A percentile compares a stretch with the other conserved stretches of the same genome.
Conservation (phyloP, 2,888 invertebrate species). For the Agrotis clavis region DNA sequence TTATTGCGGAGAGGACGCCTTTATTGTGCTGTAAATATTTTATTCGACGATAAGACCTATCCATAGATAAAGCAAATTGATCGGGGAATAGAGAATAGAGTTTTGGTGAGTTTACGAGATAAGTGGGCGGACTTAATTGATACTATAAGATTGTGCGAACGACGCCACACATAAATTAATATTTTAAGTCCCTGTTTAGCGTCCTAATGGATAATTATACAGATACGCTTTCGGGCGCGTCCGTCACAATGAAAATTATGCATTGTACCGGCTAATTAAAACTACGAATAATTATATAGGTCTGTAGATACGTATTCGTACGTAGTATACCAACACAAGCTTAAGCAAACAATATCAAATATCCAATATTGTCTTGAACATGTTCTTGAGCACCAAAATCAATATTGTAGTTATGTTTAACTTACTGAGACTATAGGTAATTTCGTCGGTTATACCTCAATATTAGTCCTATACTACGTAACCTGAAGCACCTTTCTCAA, state of each 20-base stretch:
- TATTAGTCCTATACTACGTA: slow-evolving; percentile 68
- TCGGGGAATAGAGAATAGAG: slow-evolving; percentile 78
- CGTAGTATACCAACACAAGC: slow-evolving; percentile 32
- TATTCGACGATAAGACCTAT: slow-evolving; percentile 85
- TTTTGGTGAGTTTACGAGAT: slow-evolving; percentile 82
- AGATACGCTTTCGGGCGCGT: slow-evolving; percentile 69
- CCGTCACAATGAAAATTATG: slow-evolving; percentile 63
- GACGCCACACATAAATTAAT: slow-evolving; percentile 82
- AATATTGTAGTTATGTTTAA: slow-evolving; percentile 78
- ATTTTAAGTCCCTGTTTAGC: slow-evolving; percentile 81
- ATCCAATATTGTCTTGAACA: slow-evolving; percentile 77
- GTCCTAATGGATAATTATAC: slow-evolving; percentile 78
- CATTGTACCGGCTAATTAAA: slow-evolving; percentile 55
- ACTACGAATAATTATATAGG: slow-evolving; percentile 4
- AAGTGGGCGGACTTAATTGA: slow-evolving; percentile 87
- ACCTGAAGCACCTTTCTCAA: slow-evolving; percentile 70
- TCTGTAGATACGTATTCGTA: background rate
- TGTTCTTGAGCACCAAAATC: slow-evolving; percentile 77
- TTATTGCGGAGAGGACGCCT: slow-evolving; percentile 84
- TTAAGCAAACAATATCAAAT: slow-evolving; percentile 71
- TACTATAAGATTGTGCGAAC: slow-evolving; percentile 84
- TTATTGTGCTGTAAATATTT: slow-evolving; percentile 90
- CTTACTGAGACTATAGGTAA: slow-evolving; percentile 75
- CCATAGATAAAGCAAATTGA: slow-evolving; percentile 89
- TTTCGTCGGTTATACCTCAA: slow-evolving; percentile 74